These are phyloP conservation scores for Apoderus coryli DNA, from an alignment of 2,888 invertebrate species.

Conservation along the genomic window DNA sequence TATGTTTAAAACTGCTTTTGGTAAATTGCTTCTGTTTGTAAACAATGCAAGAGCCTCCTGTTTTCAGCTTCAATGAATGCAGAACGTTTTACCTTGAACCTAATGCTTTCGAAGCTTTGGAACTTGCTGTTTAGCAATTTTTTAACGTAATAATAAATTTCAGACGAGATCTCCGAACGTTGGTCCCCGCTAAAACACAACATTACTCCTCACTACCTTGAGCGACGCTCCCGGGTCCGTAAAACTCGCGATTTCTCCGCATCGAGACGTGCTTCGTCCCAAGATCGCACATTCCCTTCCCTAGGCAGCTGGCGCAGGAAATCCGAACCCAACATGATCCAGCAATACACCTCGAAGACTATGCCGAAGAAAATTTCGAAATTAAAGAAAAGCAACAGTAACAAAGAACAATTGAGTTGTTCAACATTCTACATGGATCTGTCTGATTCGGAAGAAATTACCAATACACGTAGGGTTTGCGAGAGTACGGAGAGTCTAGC, in stretches of 20 bases:
- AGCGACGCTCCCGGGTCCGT: constrained; percentile 59
- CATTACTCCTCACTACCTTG: constrained; percentile 81
- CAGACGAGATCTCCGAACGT: constrained; percentile 28
- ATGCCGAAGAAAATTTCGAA: constrained; percentile 58
- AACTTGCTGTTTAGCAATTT: too few species aligned
- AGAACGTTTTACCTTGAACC: too few species aligned
- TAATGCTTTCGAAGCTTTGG: too few species aligned
- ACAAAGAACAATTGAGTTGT: constrained; percentile 38
- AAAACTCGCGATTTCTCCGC: constrained; percentile 37
- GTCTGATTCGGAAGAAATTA: constrained; percentile 48
- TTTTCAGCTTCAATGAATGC: too few species aligned
- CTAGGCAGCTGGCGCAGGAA: constrained; percentile 56
- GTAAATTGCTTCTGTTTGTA: too few species aligned
- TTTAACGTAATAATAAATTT: too few species aligned
- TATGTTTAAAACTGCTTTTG: too few species aligned
- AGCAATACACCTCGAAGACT: constrained; percentile 50
- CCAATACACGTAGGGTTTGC: constrained; percentile 29
- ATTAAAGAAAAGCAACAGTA: constrained; percentile 51
- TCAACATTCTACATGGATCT: constrained; percentile 53
- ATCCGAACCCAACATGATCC: constrained; percentile 49
- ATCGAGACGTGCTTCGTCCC: constrained; percentile 25
- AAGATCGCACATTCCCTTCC: constrained; percentile 37
- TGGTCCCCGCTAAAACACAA: constrained; percentile 53
- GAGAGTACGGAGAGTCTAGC: constrained; percentile 48
- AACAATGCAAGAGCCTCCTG: too few species aligned